Percentiles rank a stretch among this genome's conserved stretches.
These are phyloP conservation scores for Hemistola chrysoprasaria DNA, from an alignment of 2,888 invertebrate species.

Conservation along the genomic window DNA sequence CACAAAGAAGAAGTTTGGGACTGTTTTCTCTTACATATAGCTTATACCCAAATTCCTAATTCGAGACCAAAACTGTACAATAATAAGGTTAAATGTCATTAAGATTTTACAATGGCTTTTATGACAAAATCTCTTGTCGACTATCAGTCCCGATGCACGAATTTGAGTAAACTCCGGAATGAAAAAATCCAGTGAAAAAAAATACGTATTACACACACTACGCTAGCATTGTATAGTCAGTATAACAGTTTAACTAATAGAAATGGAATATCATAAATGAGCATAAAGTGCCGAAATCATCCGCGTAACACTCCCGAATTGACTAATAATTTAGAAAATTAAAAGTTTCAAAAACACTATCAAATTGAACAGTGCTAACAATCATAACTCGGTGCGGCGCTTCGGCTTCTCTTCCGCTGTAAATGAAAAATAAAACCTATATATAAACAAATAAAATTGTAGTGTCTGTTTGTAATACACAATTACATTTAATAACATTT, in stretches of 20 bases:
- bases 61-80: too few relatives aligned
- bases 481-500: too few relatives aligned
- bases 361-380: constrained; percentile 15
- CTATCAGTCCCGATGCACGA: too few relatives aligned
- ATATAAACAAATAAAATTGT: background rate
- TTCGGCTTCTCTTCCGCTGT: constrained; percentile 46
- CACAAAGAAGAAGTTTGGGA: too few relatives aligned
- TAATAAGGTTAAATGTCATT: too few relatives aligned
- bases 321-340: constrained; percentile 15
- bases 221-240: background rate
- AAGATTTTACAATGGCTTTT: too few relatives aligned
- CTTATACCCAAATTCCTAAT: too few relatives aligned
- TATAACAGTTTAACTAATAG: background rate
- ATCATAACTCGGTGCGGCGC: constrained; percentile 72
- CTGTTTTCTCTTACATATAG: too few relatives aligned
- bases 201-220: background rate
- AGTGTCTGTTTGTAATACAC: too few relatives aligned
- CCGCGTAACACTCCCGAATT: constrained; percentile 16
- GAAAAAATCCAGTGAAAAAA: background rate
- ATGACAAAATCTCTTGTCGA: too few relatives aligned
- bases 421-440: constrained; percentile 31
- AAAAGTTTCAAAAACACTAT: constrained; percentile 12
- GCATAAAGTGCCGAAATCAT: constrained; percentile 12
- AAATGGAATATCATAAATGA: constrained; percentile 16
- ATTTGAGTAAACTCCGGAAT: too few relatives aligned